Evolutionary conservation across 2,888 invertebrate species (phyloP).

Genomic region (Callinectes sapidus): DNA sequence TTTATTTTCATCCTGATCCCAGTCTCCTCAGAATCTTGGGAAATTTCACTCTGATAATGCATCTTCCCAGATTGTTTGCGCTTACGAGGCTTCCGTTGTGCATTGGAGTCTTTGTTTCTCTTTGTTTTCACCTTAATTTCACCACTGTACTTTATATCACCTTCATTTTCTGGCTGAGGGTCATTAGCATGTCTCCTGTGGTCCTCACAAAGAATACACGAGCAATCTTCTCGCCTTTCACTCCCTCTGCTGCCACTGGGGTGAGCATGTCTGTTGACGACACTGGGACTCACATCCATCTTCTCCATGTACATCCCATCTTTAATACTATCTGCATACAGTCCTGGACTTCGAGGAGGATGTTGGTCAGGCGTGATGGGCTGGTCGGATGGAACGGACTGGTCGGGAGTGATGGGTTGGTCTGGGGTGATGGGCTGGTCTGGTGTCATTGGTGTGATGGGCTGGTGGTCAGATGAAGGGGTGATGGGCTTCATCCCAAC

Average conservation of each 20-base stretch:
- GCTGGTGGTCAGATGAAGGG: constrained; percentile 69
- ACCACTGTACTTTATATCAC: constrained; percentile 58
- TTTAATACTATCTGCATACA: constrained; percentile 55
- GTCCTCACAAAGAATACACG: constrained; percentile 66
- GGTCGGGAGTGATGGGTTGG: constrained; percentile 69
- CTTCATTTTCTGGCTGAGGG: constrained; percentile 49
- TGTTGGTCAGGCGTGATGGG: constrained; percentile 62
- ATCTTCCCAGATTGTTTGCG: constrained; percentile 63
- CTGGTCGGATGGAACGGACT: constrained; percentile 68
- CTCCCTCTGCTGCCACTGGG: constrained; percentile 61
- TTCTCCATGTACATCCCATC: constrained; percentile 55
- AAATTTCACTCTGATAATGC: constrained; percentile 72
- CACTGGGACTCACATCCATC: constrained; percentile 48
- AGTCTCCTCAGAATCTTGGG: constrained; percentile 68
- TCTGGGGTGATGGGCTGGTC: constrained; percentile 71
- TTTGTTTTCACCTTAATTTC: constrained; percentile 60
- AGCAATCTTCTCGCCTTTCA: constrained; percentile 66
- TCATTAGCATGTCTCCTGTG: constrained; percentile 65
- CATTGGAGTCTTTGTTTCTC: constrained; percentile 62
- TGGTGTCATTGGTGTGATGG: constrained; percentile 68
- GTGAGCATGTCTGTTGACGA: constrained; percentile 41
- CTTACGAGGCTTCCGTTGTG: constrained; percentile 59
- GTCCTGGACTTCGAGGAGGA: constrained; percentile 55
- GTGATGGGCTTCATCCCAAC: constrained; percentile 68
- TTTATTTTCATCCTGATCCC: constrained; percentile 72